These are phyloP conservation scores for Saguinus midas DNA, from an alignment of 2,113 vertebrate species.

Conservation along the genomic window DNA sequence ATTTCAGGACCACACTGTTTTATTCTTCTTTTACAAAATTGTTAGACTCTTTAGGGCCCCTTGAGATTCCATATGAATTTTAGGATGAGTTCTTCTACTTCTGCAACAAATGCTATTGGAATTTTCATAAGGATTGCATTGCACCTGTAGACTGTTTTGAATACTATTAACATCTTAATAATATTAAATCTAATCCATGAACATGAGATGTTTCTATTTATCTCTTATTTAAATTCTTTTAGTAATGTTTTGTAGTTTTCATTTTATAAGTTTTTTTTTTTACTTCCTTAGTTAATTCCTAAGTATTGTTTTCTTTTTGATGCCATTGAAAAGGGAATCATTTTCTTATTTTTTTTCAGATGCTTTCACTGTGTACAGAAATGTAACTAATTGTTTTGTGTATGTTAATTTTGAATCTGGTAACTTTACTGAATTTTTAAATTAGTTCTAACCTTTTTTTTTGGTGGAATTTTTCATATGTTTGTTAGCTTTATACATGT, in stretches of 20 bases:
- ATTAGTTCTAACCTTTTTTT: neutral
- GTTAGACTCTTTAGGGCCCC: neutral
- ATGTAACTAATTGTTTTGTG: neutral
- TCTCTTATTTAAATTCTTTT: neutral
- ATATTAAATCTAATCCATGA: neutral
- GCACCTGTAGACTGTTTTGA: neutral
- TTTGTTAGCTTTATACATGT: too few relatives aligned
- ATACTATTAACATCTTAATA: neutral
- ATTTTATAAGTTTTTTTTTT: neutral
- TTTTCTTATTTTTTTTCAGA: neutral
- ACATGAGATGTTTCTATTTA: neutral
- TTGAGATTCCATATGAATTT: neutral
- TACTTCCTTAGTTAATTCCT: neutral
- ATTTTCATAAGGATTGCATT: neutral
- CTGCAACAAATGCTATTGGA: neutral
- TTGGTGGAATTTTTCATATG: neutral
- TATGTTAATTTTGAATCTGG: neutral
- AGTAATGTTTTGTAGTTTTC: neutral
- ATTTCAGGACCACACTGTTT: too few relatives aligned
- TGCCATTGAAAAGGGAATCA: neutral
- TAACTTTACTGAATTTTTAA: neutral
- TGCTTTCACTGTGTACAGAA: neutral
- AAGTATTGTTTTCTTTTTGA: neutral
- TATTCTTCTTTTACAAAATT: neutral
- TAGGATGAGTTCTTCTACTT: neutral